Evolutionary conservation across 2,797 vertebrate genomes (phyloP).

Genomic region (Muscicapa striata): DNA sequence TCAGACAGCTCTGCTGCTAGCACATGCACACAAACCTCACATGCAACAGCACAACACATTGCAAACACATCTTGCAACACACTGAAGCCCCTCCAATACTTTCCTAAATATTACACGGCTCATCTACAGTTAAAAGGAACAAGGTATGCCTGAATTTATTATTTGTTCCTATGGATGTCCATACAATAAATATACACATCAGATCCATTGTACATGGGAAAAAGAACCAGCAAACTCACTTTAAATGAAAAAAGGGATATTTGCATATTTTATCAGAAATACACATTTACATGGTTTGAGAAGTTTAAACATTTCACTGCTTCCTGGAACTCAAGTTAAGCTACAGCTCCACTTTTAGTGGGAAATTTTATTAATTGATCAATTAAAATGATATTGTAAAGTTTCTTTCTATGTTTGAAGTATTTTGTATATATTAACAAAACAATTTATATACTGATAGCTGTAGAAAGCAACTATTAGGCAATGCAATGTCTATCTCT

Average conservation of each 20-base stretch:
- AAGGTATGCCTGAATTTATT: neutral
- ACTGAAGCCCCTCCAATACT: neutral
- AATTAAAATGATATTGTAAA: conserved; percentile 45
- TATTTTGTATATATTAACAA: neutral
- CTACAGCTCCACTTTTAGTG: conserved; percentile 25
- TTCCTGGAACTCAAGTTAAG: conserved; percentile 55
- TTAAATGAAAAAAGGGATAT: neutral
- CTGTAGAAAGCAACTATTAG: neutral
- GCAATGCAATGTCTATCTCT: neutral
- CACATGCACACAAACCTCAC: neutral
- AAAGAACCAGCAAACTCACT: neutral
- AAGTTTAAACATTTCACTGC: conserved; percentile 47
- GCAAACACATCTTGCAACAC: neutral
- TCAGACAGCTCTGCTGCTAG: neutral
- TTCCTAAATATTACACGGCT: neutral
- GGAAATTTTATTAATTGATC: conserved; percentile 47
- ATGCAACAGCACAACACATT: neutral
- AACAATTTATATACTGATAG: neutral
- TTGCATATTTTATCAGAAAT: neutral
- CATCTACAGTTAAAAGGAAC: neutral
- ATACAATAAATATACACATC: neutral
- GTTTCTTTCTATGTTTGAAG: conserved; percentile 21
- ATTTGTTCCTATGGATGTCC: neutral
- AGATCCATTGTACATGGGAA: neutral
- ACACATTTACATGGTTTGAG: conserved; percentile 3